A percentile compares a stretch with the other conserved stretches of the same genome.
These are phyloP conservation scores for Operophtera brumata DNA, from an alignment of 2,888 invertebrate species.

Conservation along the genomic window DNA sequence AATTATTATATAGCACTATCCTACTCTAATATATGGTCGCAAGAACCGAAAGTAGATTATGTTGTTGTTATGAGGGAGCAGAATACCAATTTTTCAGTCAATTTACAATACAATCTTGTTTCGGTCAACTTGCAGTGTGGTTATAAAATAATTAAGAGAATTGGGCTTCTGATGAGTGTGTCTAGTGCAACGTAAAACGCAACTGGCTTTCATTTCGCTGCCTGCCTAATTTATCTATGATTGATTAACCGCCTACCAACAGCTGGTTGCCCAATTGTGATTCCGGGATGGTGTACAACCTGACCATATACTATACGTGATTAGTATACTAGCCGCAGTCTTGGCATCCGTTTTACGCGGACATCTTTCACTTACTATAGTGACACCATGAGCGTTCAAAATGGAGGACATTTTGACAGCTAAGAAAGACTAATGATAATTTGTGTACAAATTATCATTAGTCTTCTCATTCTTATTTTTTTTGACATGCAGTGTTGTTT, in stretches of 20 bases:
- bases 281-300: conserved; percentile 27
- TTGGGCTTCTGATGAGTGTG: not conserved
- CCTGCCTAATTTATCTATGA: not conserved
- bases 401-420: not conserved
- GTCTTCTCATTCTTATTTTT: no score
- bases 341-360: conserved; percentile 68
- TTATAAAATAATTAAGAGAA: no score
- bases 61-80: no score
- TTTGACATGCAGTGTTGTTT: no score
- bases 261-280: conserved; percentile 24
- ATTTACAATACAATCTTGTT: no score
- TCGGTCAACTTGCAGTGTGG: no score
- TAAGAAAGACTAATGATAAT: no score
- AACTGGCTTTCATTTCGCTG: not conserved
- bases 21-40: no score
- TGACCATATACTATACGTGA: conserved; percentile 12
- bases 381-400: conserved; percentile 6
- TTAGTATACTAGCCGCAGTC: conserved; percentile 45
- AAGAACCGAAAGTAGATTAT: no score
- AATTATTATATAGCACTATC: no score
- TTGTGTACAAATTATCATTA: no score
- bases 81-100: no score
- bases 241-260: conserved; percentile 1
- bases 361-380: conserved; percentile 70
- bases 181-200: not conserved